A percentile compares a stretch with the other conserved stretches of the same genome.
These are phyloP conservation scores for Cetonia aurata DNA, from an alignment of 2,888 invertebrate genomes.

Conservation along the genomic window DNA sequence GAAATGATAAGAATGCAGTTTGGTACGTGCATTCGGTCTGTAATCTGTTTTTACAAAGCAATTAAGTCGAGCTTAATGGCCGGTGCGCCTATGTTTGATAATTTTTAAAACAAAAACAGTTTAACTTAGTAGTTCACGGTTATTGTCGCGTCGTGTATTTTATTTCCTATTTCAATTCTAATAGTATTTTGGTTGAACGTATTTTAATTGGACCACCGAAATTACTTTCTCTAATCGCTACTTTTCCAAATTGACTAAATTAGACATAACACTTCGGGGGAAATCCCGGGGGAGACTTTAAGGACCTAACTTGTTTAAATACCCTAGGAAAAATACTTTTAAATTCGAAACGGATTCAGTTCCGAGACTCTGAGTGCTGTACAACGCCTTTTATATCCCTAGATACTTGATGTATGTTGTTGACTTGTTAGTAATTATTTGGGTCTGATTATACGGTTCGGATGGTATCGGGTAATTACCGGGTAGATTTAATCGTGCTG, in stretches of 20 bases:
- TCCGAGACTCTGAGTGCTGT: no score
- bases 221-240: not conserved
- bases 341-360: no score
- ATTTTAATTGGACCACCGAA: not conserved
- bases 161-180: no score
- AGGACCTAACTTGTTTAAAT: no score
- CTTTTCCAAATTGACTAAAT: conserved; percentile 25
- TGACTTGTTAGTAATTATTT: conserved; percentile 20
- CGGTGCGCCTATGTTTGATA: not conserved
- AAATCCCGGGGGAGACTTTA: not conserved
- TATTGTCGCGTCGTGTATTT: no score
- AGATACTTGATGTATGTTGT: conserved; percentile 20
- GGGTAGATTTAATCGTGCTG: conserved; percentile 11
- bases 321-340: no score
- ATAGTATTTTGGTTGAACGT: no score
- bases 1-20: conserved; percentile 20
- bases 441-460: conserved; percentile 22
- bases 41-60: conserved; percentile 24
- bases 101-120: conserved; percentile 22
- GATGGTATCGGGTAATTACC: conserved; percentile 23
- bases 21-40: conserved; percentile 5
- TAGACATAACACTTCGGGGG: conserved; percentile 24
- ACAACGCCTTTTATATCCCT: no score
- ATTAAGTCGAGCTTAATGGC: conserved; percentile 12
- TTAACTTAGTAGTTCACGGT: no score